Evolutionary conservation across 1,140 invertebrate genomes (phyloP), one percentile per base, ranked within the genome.

Genomic region (Drosophila sproati): DNA sequence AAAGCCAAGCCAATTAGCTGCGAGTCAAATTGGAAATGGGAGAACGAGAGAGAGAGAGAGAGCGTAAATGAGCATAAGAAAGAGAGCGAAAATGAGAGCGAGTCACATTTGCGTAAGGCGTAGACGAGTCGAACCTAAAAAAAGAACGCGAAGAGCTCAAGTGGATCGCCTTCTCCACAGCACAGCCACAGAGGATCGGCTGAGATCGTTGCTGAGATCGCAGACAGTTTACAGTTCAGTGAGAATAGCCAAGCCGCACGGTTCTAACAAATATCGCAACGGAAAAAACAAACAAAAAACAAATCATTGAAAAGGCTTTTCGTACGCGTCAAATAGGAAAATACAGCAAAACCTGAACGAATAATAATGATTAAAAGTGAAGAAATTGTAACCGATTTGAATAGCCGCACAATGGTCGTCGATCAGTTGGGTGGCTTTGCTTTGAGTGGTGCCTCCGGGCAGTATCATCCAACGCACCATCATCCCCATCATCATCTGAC

Each of bases 331-430:
- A 10, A 79, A 43, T 47, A 51, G 51, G 45, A 43, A 67, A 31
- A n/a, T 3, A 7, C 34, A 54, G 20, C 0, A 64, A 56, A 61
- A 57, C 61, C 4, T 37, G 51, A 47, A 8, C 35, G 43, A 45
- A 83, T 78, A 28, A 91, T 91, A 12, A 92, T 92, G 91, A 92
- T 92, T 34, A 92, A 92, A 78, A 92, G 91, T 80, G 91, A 92
- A 70, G 91, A 92, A 59, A 59, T 61, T 35, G 57, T 87, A n/a
- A 59, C 78, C 35, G 91, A 92, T 43, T 35, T 80, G 54, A 77
- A 73, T 56, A 60, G 51, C 45, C 85, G 80, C 8, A 39, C 55
- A 3, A 83, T 88, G 83, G 51, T 47, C 37, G 70, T 77, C 12
- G 83, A 89, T 51, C 78, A 83, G 28, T 20, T 89, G 64, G 74